Conservation (phyloP, 2,113 vertebrate genomes). For the Grammomys dolichurus region DNA sequence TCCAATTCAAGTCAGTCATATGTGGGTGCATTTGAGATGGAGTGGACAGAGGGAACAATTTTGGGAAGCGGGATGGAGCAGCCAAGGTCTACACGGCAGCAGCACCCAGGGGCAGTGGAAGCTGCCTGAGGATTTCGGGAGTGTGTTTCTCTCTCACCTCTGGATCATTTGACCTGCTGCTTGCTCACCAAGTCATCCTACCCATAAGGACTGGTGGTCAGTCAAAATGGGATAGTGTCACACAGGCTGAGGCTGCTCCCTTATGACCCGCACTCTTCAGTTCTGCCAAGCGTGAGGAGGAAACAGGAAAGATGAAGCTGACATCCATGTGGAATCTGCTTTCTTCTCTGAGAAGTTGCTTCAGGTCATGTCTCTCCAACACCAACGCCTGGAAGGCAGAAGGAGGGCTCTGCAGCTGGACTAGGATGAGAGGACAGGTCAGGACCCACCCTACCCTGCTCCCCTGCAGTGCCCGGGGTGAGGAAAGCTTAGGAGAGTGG, state of each 20-base stretch:
- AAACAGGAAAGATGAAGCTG: background rate
- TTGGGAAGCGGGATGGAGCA: background rate
- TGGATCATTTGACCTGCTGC: background rate
- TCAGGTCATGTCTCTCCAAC: background rate
- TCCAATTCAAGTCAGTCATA: background rate
- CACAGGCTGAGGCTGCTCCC: background rate
- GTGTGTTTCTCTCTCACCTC: background rate
- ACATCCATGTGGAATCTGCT: background rate
- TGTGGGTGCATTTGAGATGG: background rate
- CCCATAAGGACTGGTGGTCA: no score
- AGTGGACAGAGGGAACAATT: background rate
- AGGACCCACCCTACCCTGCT: background rate
- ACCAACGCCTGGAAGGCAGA: background rate
- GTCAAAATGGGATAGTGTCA: accelerated
- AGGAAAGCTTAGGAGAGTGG: background rate
- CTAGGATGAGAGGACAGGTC: background rate
- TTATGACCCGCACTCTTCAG: background rate
- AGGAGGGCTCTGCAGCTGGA: background rate
- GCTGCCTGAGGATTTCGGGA: background rate
- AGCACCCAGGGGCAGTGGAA: background rate
- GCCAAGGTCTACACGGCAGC: background rate
- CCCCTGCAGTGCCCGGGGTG: background rate
- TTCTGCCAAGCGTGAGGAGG: background rate
- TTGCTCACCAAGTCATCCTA: background rate
- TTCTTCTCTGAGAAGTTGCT: background rate